Percentiles rank a stretch among this genome's conserved stretches.
These are phyloP conservation scores for Cryptophagus acutangulus DNA, from an alignment of 2,888 invertebrate genomes.

Conservation along the genomic window DNA sequence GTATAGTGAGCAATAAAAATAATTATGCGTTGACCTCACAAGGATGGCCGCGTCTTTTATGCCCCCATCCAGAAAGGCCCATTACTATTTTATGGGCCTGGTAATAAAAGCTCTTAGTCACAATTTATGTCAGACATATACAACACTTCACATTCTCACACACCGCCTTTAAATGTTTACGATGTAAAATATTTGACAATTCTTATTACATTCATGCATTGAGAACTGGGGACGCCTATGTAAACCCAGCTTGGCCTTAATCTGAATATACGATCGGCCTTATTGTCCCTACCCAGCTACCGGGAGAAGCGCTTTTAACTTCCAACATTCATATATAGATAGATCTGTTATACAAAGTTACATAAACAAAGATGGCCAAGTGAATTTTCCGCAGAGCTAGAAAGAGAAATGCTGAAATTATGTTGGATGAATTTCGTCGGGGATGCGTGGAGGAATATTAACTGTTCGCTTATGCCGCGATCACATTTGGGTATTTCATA, in stretches of 20 bases:
- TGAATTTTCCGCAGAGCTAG: too few relatives aligned
- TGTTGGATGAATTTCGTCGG: too few relatives aligned
- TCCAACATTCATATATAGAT: too few relatives aligned
- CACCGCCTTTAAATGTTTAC: conserved; percentile 42
- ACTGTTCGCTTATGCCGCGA: conserved; percentile 42
- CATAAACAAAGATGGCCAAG: too few relatives aligned
- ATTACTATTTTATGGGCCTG: conserved; percentile 44
- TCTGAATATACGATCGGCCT: conserved; percentile 47
- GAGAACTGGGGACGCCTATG: conserved; percentile 39
- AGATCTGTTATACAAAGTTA: too few relatives aligned
- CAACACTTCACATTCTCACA: conserved; percentile 40
- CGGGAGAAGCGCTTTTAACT: conserved; percentile 31
- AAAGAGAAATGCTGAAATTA: too few relatives aligned
- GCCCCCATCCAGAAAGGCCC: conserved; percentile 31
- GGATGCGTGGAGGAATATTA: conserved; percentile 40
- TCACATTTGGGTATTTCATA: conserved; percentile 39
- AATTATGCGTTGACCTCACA: conserved; percentile 34
- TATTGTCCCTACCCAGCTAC: conserved; percentile 42
- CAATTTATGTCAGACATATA: conserved; percentile 42
- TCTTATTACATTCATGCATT: conserved; percentile 42
- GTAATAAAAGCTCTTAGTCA: conserved; percentile 45
- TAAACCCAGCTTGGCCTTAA: conserved; percentile 44
- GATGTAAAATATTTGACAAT: conserved; percentile 46
- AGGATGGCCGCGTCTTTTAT: conserved; percentile 31
- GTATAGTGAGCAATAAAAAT: conserved; percentile 6